Evolutionary conservation across 2,888 invertebrate species (phyloP).

Genomic region (Zhuqinia jingwanae): DNA sequence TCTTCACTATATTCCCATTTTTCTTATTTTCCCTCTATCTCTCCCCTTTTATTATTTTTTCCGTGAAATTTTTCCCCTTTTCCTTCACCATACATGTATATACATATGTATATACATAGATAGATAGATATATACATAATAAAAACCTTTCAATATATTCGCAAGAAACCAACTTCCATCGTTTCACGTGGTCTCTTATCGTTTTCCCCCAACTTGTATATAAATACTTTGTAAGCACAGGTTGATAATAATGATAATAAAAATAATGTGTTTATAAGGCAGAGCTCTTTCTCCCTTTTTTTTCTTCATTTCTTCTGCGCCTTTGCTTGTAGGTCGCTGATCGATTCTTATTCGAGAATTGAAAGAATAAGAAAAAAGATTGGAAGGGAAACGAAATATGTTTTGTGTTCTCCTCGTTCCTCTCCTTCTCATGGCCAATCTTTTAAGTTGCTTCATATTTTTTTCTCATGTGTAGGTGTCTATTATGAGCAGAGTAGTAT

Average conservation of each 20-base stretch:
- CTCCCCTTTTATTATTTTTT: background rate
- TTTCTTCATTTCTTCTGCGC: conserved; percentile 7
- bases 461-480: conserved; percentile 1
- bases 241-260: conserved; percentile 19
- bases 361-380: conserved; percentile 41
- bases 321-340: conserved; percentile 41
- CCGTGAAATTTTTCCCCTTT: background rate
- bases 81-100: background rate
- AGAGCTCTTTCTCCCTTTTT: conserved; percentile 21
- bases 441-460: conserved; percentile 33
- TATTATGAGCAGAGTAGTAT: too few species aligned
- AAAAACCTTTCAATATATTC: too few species aligned
- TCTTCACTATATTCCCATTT: conserved; percentile 32
- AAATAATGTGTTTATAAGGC: conserved; percentile 21
- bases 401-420: conserved; percentile 39
- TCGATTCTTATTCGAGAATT: conserved; percentile 46
- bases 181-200: background rate
- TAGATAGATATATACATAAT: too few species aligned
- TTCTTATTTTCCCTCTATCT: conserved; percentile 37
- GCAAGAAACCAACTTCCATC: background rate
- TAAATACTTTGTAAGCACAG: conserved; percentile 6
- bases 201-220: background rate
- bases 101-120: too few species aligned
- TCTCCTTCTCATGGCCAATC: conserved; percentile 52
- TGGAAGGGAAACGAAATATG: conserved; percentile 26